A percentile compares a stretch with the other conserved stretches of the same genome.
These are phyloP conservation scores for Nymphicus hollandicus DNA, from an alignment of 2,113 vertebrate genomes.

Conservation along the genomic window DNA sequence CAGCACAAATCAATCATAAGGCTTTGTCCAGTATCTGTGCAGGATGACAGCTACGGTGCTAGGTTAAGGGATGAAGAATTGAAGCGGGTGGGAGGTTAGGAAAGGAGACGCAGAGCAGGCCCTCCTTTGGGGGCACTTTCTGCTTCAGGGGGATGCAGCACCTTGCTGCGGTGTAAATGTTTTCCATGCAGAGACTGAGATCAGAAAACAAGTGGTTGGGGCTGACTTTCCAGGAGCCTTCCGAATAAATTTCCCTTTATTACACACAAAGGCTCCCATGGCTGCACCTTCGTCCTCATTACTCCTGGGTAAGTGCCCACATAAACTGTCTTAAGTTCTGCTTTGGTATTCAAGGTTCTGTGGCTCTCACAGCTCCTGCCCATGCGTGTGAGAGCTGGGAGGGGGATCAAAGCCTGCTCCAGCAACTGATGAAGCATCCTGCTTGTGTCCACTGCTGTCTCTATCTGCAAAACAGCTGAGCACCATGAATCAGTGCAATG, in stretches of 20 bases:
- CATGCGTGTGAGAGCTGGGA: neutral
- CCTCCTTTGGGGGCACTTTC: neutral
- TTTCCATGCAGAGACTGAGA: neutral
- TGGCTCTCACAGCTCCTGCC: neutral
- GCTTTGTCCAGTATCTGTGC: neutral
- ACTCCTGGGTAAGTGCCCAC: neutral
- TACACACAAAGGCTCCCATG: neutral
- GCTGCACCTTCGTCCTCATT: conserved; percentile 4
- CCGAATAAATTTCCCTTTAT: conserved; percentile 56
- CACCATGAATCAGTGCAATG: neutral
- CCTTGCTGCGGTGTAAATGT: neutral
- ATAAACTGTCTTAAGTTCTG: neutral
- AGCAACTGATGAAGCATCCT: neutral
- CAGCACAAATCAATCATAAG: neutral
- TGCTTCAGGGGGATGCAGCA: neutral
- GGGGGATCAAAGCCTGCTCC: neutral
- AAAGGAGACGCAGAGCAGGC: neutral
- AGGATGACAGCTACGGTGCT: rapidly evolving
- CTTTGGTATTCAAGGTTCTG: neutral
- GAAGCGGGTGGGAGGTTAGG: neutral
- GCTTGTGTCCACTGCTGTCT: neutral
- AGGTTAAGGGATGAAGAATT: neutral
- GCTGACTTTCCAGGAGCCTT: neutral
- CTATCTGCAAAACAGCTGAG: neutral
- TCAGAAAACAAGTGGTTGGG: neutral